These are phyloP conservation scores for Cyrtorhinus lividipennis DNA, from an alignment of 1,140 invertebrate species.

Conservation along the genomic window DNA sequence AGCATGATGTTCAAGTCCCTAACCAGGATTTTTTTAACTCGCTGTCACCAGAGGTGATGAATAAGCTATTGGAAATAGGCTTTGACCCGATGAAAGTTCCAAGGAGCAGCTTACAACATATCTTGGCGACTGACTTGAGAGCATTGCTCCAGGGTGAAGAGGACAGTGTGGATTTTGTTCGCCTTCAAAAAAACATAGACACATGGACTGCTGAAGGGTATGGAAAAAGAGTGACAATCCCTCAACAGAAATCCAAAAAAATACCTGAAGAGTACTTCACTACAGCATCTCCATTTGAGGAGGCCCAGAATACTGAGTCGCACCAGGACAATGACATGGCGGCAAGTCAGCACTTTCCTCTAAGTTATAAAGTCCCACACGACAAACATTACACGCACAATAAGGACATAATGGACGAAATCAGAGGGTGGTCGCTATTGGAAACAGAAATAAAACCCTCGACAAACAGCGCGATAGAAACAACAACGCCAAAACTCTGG, in stretches of 20 bases:
- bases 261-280: constrained; percentile 64
- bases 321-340: constrained; percentile 38
- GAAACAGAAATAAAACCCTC: constrained; percentile 24
- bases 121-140: constrained; percentile 29
- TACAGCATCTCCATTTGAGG: constrained; percentile 34
- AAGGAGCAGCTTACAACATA: constrained; percentile 27
- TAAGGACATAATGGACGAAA: constrained; percentile 20
- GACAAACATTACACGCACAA: constrained; percentile 25
- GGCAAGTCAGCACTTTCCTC: constrained; percentile 33
- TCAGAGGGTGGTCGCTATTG: constrained; percentile 23
- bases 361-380: constrained; percentile 23
- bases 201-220: constrained; percentile 69
- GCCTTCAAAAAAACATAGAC: constrained; percentile 65
- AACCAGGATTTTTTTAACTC: constrained; percentile 27
- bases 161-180: constrained; percentile 47
- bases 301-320: constrained; percentile 26
- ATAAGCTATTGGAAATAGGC: constrained; percentile 26
- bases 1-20: constrained; percentile 26
- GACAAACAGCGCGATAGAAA: constrained; percentile 14
- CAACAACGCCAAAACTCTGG: constrained; percentile 33
- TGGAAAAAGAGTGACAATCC: constrained; percentile 20
- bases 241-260: constrained; percentile 42
- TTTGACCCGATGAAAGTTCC: not conserved
- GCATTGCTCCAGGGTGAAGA: constrained; percentile 28
- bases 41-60: constrained; percentile 28